Percentiles rank a stretch among this genome's conserved stretches.
Conservation (phyloP, 2,888 invertebrate species). For the Eulithis prunata region DNA sequence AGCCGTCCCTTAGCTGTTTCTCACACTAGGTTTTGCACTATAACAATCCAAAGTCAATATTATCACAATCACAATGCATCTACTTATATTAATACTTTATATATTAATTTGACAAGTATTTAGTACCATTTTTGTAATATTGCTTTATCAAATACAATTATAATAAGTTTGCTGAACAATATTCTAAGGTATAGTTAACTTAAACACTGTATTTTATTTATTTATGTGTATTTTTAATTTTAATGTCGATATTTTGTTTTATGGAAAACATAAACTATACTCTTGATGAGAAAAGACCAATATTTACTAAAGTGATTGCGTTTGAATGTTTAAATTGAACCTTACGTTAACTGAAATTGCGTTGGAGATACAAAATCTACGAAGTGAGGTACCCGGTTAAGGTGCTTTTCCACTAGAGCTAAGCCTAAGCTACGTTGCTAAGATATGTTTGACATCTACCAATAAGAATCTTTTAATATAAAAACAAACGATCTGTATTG, state of each 20-base stretch:
- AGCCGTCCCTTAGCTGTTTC: constrained; percentile 26
- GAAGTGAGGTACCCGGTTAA: constrained; percentile 15
- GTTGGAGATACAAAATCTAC: constrained; percentile 26
- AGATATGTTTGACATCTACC: no score
- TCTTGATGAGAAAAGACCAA: constrained; percentile 8
- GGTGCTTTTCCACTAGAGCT: no score
- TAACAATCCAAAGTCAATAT: neutral
- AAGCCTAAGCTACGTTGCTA: no score
- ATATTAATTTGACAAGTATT: neutral
- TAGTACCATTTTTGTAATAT: neutral
- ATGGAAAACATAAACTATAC: neutral
- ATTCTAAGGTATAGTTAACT: neutral
- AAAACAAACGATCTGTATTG: no score
- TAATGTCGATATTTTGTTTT: neutral
- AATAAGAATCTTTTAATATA: no score
- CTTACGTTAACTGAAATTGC: constrained; percentile 1
- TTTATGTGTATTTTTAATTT: neutral
- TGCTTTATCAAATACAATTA: neutral
- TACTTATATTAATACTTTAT: neutral
- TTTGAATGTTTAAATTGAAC: neutral
- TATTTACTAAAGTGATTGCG: neutral
- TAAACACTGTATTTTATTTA: no score
- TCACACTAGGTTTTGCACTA: constrained; percentile 1
- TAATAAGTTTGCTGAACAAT: constrained; percentile 1
- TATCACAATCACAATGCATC: no score